phyloP scores from a whole-genome alignment of 2,888 invertebrate species.

The Vanessa cardui region DNA sequence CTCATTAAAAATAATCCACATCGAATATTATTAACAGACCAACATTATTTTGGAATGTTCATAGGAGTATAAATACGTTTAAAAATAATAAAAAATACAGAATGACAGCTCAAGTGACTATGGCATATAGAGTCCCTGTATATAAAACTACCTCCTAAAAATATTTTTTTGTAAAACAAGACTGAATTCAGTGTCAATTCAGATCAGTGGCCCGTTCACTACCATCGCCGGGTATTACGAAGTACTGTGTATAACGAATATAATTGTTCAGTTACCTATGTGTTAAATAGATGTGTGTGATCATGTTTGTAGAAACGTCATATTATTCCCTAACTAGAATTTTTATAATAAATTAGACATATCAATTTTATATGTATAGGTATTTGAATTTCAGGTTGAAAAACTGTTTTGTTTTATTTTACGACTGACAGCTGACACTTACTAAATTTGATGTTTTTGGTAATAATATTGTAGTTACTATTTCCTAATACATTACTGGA shows the following conservation, averaged over 20 bases:
- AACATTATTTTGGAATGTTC: not conserved
- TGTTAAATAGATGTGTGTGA: conserved; percentile 17
- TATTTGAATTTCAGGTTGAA: not conserved
- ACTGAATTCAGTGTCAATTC: conserved; percentile 83
- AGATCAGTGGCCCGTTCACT: conserved; percentile 54
- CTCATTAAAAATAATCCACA: not conserved
- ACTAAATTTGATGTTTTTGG: not conserved
- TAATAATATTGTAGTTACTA: not conserved
- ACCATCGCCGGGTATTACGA: conserved; percentile 25
- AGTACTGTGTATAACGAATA: conserved; percentile 10
- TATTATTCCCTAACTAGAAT: conserved; percentile 16
- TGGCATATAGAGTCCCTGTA: conserved; percentile 55
- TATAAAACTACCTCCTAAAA: conserved; percentile 71
- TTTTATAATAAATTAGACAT: conserved; percentile 39
- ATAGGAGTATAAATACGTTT: not conserved
- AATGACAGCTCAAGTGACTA: conserved; percentile 24
- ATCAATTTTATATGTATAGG: conserved; percentile 34
- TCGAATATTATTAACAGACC: not conserved
- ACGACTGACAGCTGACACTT: not conserved
- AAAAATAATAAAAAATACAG: not conserved
- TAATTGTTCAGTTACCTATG: conserved; percentile 5
- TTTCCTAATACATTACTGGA: conserved; percentile 2
- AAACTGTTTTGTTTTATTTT: not conserved
- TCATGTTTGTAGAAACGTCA: conserved; percentile 14
- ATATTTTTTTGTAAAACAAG: conserved; percentile 70